phyloP scores from a whole-genome alignment of 1,140 invertebrate genomes.

The Zaprionus davidi region DNA sequence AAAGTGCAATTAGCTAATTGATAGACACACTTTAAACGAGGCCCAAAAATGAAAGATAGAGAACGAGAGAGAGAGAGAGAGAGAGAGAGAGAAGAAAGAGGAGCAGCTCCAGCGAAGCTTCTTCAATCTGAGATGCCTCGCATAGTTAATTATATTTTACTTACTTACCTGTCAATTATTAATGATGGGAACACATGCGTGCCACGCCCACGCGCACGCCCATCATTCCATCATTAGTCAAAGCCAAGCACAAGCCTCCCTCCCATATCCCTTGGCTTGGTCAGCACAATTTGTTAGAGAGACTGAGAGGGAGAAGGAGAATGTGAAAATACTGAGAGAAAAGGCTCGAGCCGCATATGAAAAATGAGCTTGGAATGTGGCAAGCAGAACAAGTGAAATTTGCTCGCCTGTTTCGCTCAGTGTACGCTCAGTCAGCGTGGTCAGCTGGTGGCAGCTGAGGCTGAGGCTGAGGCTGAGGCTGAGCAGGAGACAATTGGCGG shows the following conservation, averaged over 20 bases:
- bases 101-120: not conserved
- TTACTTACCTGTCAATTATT: conserved; percentile 67
- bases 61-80: not conserved
- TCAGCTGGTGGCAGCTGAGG: too few relatives aligned
- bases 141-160: conserved; percentile 58
- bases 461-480: conserved; percentile 24
- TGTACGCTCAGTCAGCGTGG: not conserved
- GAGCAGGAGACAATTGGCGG: conserved; percentile 45
- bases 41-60: not conserved
- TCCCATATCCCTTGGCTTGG: not conserved
- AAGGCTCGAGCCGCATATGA: not conserved
- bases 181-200: conserved; percentile 50
- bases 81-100: not conserved
- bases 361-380: not conserved
- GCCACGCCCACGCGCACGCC: conserved; percentile 24
- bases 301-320: not conserved
- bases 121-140: conserved; percentile 40
- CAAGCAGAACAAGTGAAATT: not conserved
- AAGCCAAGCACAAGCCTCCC: conserved; percentile 38
- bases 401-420: not conserved
- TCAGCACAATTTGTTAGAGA: conserved; percentile 45
- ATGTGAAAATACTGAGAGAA: not conserved
- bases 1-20: conserved; percentile 59
- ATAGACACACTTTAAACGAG: conserved; percentile 30
- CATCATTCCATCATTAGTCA: conserved; percentile 62